Evolutionary conservation across 1,140 invertebrate species (phyloP), one percentile per base, ranked within the genome.

Genomic region (Ctenoplectra terminalis): DNA sequence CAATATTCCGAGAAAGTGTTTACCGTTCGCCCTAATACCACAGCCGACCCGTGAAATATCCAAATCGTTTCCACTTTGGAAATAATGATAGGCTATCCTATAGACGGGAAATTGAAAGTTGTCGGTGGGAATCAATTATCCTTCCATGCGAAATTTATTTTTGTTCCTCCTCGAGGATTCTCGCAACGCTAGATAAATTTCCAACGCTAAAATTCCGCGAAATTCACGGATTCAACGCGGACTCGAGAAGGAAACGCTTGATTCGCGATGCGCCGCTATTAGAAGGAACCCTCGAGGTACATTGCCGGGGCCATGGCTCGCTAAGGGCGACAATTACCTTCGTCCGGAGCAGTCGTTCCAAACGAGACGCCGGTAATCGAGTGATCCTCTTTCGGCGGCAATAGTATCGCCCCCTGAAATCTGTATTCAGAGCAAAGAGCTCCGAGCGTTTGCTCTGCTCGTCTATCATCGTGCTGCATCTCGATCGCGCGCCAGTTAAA

Each of bases 251-350:
- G 40, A 67, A 80, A 29, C 20, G 77, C 58, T 64, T 34, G 29
- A 43, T 43, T 64, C 70, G 71, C 81, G 56, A 64, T 46, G 34
- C 73, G 46, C 64, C 40, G 52, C 63, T 66, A 73, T 83, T 83
- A 60, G 81, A 63, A 83, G 58, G 80, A 80, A 66, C 31, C 76
- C 81, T 73, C 52, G 81, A 83, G 80, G 54, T 82, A 60, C 40
- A 70, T 63, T n/a, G 66, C 17, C 40, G 13, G 56, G 46, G 72
- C 37, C 43, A 20, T 29, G 50, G 29, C 37, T 43, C 31, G 73
- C 73, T 77, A 43, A 78, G 58, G 81, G 76, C 81, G 81, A 83
- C 75, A 80, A 83, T 82, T 82, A 82, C 75, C 76, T 78, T 79
- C 81, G 79, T 81, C 71, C 79, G 79, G 79, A 40, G 9, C 77